phyloP scores from a whole-genome alignment of 37 sponge, comb jelly and placozoan genomes.

The Cliona cf. orientalis region DNA sequence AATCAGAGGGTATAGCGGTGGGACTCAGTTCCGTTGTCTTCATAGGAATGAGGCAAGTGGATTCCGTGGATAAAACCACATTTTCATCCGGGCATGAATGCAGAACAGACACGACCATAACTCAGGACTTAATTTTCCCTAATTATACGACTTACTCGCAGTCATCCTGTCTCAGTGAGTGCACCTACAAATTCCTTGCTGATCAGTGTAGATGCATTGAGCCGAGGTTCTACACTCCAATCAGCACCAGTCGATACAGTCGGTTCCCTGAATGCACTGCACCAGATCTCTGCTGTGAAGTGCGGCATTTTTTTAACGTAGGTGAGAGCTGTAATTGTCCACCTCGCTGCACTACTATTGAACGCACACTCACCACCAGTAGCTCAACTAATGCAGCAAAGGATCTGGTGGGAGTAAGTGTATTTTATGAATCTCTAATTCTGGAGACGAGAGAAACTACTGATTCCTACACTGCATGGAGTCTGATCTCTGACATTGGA shows the following conservation, averaged over 20 bases:
- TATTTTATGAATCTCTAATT: conserved; percentile 5
- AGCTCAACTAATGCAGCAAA: conserved; percentile 4
- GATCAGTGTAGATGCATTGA: conserved; percentile 1
- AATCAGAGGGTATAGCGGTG: conserved; percentile 13
- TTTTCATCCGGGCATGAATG: neutral
- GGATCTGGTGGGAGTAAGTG: neutral
- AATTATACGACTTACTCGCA: conserved; percentile 6
- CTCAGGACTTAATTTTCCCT: neutral
- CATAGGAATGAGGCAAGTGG: conserved; percentile 17
- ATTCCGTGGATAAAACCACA: conserved; percentile 3
- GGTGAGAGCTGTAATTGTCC: conserved; percentile 14
- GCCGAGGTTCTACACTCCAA: neutral
- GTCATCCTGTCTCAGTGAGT: conserved; percentile 6
- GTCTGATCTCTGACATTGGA: conserved; percentile 55
- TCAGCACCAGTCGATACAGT: neutral
- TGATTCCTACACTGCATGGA: conserved; percentile 39
- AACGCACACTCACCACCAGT: neutral
- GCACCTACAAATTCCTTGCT: conserved; percentile 1
- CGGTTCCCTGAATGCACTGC: neutral
- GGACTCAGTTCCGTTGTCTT: neutral
- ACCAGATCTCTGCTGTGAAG: conserved; percentile 18
- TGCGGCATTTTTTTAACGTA: neutral
- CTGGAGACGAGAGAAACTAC: conserved; percentile 15
- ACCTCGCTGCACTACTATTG: conserved; percentile 14
- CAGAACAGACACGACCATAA: neutral